Conservation (phyloP, 2,888 invertebrate genomes). For the Apantesis nais region DNA sequence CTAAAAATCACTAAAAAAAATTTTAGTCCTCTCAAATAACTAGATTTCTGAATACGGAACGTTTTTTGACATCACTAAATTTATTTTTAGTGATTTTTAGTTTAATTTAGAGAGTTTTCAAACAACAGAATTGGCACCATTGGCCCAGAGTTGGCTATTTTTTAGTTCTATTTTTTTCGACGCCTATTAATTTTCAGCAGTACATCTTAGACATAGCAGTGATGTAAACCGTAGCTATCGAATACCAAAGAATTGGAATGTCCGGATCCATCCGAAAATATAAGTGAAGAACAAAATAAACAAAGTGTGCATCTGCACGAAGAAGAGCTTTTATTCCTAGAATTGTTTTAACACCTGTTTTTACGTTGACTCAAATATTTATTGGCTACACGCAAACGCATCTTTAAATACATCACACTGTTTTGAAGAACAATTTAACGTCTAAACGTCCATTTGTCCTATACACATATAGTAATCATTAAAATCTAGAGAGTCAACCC, state of each 20-base stretch:
- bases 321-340: background rate
- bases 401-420: background rate
- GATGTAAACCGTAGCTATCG: background rate
- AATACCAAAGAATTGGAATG: background rate
- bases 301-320: background rate
- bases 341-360: constrained; percentile 1
- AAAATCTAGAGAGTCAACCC: too few species aligned
- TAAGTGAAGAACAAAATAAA: background rate
- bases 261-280: background rate
- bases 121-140: too few species aligned
- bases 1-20: too few species aligned
- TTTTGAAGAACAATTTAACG: background rate
- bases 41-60: too few species aligned
- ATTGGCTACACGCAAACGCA: background rate
- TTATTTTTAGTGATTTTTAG: too few species aligned
- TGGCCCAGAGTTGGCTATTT: too few species aligned
- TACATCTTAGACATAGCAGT: too few species aligned
- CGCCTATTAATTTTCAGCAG: too few species aligned
- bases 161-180: too few species aligned
- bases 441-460: background rate
- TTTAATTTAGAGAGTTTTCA: too few species aligned
- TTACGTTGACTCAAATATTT: background rate
- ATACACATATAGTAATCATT: background rate
- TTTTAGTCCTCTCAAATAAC: too few species aligned
- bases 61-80: too few species aligned